Conservation (phyloP, 2,113 vertebrate species). For the Petroica traversi region DNA sequence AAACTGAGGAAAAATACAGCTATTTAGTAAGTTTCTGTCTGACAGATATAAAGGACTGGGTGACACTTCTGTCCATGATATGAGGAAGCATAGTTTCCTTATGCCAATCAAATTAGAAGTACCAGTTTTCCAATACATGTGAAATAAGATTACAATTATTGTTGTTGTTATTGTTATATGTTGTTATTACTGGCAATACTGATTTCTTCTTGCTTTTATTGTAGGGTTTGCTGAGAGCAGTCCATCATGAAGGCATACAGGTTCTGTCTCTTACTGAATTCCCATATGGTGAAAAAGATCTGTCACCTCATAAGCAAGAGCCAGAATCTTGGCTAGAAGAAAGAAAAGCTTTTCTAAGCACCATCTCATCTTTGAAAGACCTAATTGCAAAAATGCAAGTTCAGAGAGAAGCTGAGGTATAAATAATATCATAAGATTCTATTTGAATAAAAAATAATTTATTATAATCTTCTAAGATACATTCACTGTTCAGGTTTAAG, state of each 20-base stretch:
- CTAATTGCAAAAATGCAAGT: slow-evolving; percentile 87
- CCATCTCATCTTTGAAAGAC: slow-evolving; percentile 84
- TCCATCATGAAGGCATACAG: slow-evolving; percentile 92
- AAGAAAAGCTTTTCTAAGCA: slow-evolving; percentile 82
- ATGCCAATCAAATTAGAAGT: background rate
- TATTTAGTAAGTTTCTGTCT: background rate
- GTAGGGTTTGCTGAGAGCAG: slow-evolving; percentile 88
- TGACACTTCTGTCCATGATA: background rate
- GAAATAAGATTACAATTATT: background rate
- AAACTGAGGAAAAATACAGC: background rate
- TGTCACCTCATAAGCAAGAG: slow-evolving; percentile 39
- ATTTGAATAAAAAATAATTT: background rate
- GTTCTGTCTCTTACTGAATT: slow-evolving; percentile 90
- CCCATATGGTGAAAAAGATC: slow-evolving; percentile 74
- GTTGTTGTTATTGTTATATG: background rate
- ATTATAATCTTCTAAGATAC: background rate
- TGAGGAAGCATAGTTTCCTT: background rate
- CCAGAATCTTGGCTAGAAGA: slow-evolving; percentile 80
- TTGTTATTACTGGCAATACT: background rate
- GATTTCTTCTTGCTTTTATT: background rate
- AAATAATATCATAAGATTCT: background rate
- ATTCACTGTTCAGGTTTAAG: background rate
- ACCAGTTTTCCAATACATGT: background rate
- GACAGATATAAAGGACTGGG: background rate
- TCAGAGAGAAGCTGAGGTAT: slow-evolving; percentile 79